These are phyloP conservation scores for Lasioglossum pauxillum DNA, from an alignment of 2,888 invertebrate species.

Conservation along the genomic window DNA sequence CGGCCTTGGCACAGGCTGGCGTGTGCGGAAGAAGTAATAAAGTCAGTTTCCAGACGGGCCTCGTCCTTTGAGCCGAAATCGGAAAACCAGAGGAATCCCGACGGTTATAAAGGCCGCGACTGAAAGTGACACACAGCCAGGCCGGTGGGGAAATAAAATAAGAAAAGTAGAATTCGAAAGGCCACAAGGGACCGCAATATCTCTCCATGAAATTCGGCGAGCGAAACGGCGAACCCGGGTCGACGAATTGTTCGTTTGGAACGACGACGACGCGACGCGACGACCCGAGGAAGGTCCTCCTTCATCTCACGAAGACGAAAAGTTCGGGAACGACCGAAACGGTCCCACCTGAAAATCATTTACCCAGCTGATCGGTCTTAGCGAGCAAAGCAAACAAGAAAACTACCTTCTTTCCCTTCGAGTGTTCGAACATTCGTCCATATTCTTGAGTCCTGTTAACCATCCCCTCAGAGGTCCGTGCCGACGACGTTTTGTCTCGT, in stretches of 20 bases:
- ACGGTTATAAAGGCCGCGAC: slow-evolving; percentile 48
- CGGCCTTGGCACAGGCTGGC: slow-evolving; percentile 9
- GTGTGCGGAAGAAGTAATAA: slow-evolving; percentile 68
- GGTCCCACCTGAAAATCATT: slow-evolving; percentile 68
- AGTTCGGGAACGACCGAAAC: slow-evolving; percentile 21
- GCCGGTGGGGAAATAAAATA: slow-evolving; percentile 38
- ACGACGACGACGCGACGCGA: slow-evolving; percentile 8
- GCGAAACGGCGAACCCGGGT: slow-evolving; percentile 45
- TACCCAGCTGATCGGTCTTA: slow-evolving; percentile 55
- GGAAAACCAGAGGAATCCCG: slow-evolving; percentile 62
- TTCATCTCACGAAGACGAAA: slow-evolving; percentile 44
- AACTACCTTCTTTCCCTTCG: neutral
- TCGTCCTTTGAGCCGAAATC: slow-evolving; percentile 61
- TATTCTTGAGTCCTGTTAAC: neutral
- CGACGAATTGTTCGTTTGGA: slow-evolving; percentile 40
- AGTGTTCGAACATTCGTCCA: neutral
- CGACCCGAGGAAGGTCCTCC: slow-evolving; percentile 22
- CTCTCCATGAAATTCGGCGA: slow-evolving; percentile 74
- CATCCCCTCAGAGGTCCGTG: neutral
- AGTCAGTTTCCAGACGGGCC: slow-evolving; percentile 51
- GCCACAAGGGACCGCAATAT: slow-evolving; percentile 69
- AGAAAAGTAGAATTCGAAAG: slow-evolving; percentile 52
- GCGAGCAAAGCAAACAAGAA: neutral
- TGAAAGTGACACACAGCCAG: slow-evolving; percentile 47
- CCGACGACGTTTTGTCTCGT: neutral